Conservation (phyloP, 2,113 vertebrate species). For the Laterallus jamaicensis region DNA sequence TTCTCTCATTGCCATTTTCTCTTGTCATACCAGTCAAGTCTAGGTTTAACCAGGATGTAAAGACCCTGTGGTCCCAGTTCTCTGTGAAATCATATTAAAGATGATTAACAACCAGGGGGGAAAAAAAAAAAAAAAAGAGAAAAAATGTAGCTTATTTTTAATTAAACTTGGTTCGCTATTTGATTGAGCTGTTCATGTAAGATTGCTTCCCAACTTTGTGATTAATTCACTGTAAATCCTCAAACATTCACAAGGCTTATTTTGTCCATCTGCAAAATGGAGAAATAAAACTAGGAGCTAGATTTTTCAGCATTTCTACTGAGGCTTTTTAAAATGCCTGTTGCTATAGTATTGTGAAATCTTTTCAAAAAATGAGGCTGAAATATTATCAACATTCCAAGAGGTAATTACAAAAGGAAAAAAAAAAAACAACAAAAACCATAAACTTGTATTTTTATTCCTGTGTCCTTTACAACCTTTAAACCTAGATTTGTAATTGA, state of each 20-base stretch:
- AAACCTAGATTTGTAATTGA: conserved; percentile 44
- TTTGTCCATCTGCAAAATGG: neutral
- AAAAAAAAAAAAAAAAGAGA: too few species aligned
- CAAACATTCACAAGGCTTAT: neutral
- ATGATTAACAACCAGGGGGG: neutral
- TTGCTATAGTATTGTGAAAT: conserved; percentile 31
- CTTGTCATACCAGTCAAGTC: neutral
- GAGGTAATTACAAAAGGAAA: conserved; percentile 11
- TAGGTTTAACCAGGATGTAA: neutral
- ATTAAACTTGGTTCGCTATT: neutral
- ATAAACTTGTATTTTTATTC: neutral
- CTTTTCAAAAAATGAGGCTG: conserved; percentile 27
- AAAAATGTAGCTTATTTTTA: neutral
- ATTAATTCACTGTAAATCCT: neutral
- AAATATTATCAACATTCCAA: conserved; percentile 33
- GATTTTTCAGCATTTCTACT: neutral
- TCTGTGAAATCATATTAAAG: neutral
- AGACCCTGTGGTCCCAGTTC: neutral
- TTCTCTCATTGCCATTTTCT: neutral
- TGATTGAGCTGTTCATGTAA: neutral
- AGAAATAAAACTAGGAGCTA: neutral
- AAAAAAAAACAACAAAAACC: neutral
- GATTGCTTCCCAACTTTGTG: neutral
- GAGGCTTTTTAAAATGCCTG: conserved; percentile 13
- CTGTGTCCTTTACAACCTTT: conserved; percentile 3